These are phyloP conservation scores for Melanchra persicariae DNA, from an alignment of 2,888 invertebrate genomes.

Conservation along the genomic window DNA sequence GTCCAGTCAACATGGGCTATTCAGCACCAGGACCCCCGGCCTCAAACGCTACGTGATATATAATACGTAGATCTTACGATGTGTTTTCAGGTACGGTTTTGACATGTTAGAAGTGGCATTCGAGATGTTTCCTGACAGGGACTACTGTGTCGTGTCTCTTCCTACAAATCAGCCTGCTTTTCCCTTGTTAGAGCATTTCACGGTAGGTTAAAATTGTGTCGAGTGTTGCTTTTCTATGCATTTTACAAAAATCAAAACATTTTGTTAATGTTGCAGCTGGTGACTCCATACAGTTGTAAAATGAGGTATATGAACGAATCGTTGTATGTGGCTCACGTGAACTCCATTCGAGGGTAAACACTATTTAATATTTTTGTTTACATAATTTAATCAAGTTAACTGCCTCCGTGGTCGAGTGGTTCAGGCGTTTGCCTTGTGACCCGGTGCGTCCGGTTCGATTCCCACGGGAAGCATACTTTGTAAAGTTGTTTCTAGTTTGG, in stretches of 20 bases:
- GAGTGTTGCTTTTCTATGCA: neutral
- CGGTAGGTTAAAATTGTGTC: constrained; percentile 77
- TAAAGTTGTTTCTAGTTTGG: no score
- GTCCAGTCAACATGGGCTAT: constrained; percentile 94
- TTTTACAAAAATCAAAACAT: neutral
- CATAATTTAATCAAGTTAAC: neutral
- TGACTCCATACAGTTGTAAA: constrained; percentile 76
- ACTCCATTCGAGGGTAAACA: constrained; percentile 85
- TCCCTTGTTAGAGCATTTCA: constrained; percentile 90
- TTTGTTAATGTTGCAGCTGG: constrained; percentile 77
- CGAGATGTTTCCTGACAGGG: constrained; percentile 91
- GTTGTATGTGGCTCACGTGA: constrained; percentile 84
- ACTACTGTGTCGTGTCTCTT: constrained; percentile 91
- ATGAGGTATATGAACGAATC: constrained; percentile 80
- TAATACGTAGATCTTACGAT: neutral
- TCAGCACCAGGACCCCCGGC: constrained; percentile 81
- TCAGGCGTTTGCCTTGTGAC: no score
- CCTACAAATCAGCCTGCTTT: constrained; percentile 89
- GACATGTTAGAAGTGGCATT: constrained; percentile 92
- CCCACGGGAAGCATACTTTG: no score
- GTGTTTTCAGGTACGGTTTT: constrained; percentile 79
- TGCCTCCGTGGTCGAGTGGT: no score
- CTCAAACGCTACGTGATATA: constrained; percentile 73
- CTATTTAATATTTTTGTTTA: no score
- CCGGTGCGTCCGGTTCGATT: no score